Conservation (phyloP, 2,888 invertebrate species). For the Mythimna vitellina region DNA sequence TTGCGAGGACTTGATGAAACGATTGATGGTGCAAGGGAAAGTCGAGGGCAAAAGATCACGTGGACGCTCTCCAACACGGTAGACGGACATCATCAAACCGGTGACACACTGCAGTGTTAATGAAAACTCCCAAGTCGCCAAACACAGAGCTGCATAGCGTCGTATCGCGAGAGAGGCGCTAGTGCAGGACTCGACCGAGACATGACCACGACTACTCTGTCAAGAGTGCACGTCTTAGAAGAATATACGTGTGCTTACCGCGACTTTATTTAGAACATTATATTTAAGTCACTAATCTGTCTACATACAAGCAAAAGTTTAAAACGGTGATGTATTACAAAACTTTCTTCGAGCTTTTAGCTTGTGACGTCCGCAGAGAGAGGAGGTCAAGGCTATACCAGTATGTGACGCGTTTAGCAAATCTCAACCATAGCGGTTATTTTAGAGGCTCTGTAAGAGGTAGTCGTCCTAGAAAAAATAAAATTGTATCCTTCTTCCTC, state of each 20-base stretch:
- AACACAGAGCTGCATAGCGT: too few species aligned
- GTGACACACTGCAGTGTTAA: too few species aligned
- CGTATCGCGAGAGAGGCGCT: too few species aligned
- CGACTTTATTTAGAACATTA: not conserved
- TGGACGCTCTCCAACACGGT: too few species aligned
- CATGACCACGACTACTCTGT: too few species aligned
- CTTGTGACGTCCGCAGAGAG: slow-evolving; percentile 4
- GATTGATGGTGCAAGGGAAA: too few species aligned
- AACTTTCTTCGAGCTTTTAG: slow-evolving; percentile 14
- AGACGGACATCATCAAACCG: too few species aligned
- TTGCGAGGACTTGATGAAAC: too few species aligned
- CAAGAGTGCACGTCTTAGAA: too few species aligned
- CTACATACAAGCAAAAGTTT: not conserved
- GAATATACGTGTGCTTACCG: not conserved
- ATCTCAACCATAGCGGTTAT: not conserved
- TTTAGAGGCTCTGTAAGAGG: not conserved
- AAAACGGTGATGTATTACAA: not conserved
- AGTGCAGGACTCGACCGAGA: too few species aligned
- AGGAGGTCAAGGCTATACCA: slow-evolving; percentile 14
- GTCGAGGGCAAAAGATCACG: too few species aligned
- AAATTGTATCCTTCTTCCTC: not conserved
- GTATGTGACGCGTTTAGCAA: not conserved
- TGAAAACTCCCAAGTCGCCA: too few species aligned
- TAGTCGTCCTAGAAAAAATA: not conserved
- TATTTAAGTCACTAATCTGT: not conserved